Percentiles rank a stretch among this genome's conserved stretches.
Evolutionary conservation across 2,113 vertebrate genomes (phyloP).

Genomic region (Tupaia tana): DNA sequence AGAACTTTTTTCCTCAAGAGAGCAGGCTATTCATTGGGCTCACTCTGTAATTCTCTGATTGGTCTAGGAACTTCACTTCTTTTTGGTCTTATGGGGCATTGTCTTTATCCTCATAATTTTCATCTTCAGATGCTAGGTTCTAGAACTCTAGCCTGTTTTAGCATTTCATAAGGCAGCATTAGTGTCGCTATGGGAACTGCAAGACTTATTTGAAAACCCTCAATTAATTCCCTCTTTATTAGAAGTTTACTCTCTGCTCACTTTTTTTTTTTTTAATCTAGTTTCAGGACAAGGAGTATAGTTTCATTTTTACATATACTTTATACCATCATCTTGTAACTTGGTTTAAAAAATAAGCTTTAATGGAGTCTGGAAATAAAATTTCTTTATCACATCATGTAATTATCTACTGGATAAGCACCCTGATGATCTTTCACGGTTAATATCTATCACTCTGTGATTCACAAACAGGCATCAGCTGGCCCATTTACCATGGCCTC

Average conservation of each 20-base stretch:
- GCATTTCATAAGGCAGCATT: not conserved
- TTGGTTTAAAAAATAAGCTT: not conserved
- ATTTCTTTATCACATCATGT: not conserved
- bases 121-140: not conserved
- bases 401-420: not conserved
- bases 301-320: not conserved
- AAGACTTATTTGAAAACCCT: not conserved
- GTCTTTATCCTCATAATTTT: not conserved
- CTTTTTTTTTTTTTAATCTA: not conserved
- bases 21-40: not conserved
- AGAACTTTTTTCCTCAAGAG: not conserved
- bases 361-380: not conserved
- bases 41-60: not conserved
- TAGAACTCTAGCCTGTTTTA: not conserved
- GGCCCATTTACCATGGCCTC: not conserved
- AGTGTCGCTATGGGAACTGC: not conserved
- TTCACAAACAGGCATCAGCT: not conserved
- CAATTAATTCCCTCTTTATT: not conserved
- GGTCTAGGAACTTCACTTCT: not conserved
- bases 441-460: not conserved
- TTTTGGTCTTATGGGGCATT: not conserved
- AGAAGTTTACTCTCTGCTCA: not conserved
- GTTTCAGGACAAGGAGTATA: not conserved
- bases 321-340: not conserved
- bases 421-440: constrained; percentile 2